A percentile compares a stretch with the other conserved stretches of the same genome.
These are phyloP conservation scores for Drosophila merina DNA, from an alignment of 2,888 invertebrate genomes.

Conservation along the genomic window DNA sequence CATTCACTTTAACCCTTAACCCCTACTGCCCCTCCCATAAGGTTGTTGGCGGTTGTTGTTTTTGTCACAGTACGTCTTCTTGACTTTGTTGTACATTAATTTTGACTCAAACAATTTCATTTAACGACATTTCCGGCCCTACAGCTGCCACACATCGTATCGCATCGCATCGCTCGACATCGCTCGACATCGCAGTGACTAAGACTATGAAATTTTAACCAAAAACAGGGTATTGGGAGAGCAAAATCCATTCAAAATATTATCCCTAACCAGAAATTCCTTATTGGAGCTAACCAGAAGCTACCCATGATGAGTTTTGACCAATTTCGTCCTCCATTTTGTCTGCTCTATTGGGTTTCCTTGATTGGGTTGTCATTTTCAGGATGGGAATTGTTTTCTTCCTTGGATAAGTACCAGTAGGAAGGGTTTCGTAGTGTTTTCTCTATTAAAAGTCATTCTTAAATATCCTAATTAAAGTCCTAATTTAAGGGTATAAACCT, in stretches of 20 bases:
- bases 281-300: not conserved
- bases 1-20: not conserved
- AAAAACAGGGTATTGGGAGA: not conserved
- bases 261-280: not conserved
- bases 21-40: not conserved
- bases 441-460: too few relatives aligned
- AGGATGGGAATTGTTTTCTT: not conserved
- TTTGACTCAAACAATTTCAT: not conserved
- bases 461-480: not conserved
- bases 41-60: not conserved
- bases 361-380: not conserved
- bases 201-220: not conserved
- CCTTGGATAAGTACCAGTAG: too few relatives aligned
- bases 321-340: too few relatives aligned
- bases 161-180: not conserved
- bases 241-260: not conserved
- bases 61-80: constrained; percentile 1
- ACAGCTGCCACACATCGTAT: not conserved
- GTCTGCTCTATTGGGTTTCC: too few relatives aligned
- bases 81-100: constrained; percentile 1
- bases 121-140: constrained; percentile 1
- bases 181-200: not conserved
- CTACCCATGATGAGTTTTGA: not conserved
- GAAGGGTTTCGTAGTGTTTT: too few relatives aligned
- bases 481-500: not conserved